Base-by-base conservation (phyloP, 2,888 invertebrate genomes). In the Merodon equestris region DNA sequence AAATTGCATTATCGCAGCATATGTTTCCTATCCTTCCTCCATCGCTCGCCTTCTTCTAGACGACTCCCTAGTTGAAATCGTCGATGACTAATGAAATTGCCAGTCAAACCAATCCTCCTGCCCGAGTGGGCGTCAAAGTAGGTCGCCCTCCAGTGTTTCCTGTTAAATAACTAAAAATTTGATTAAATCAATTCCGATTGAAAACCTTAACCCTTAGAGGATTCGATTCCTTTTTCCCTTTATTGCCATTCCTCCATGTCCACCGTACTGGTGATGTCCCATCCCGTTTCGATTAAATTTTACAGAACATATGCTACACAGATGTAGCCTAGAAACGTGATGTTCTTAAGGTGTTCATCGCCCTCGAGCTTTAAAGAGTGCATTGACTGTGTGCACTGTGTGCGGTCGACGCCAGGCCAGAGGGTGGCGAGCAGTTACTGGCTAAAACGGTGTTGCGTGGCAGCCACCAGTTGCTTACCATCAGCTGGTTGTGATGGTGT, bases 171-270 rank as follows among this genome's bases (percentile, higher is more conserved):
- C 60, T 84, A 83, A 83, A 84, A 85, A 85, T 83, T 84, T 85
- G 84, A 87, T 86, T 84, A 85, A 86, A 84, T 83, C 84, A 84
- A 84, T 82, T 84, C 82, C 83, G 83, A 85, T 84, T 85, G 83
- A 82, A 82, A 84, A 85, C 82, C 81, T 79, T 82, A 84, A 83
- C 83, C 83, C 82, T 84, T 60, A 44, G 76, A 79, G 40, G 82
- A 72, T 27, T 7, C 27, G 7, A 2, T 58, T 79, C 42, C 17
- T 34, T 27, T 15, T 47, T 34, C 18, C 36, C 38, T 45, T 51
- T 57, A 19, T 27, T 15, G 1, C 15, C 3, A 7, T 12, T 10
- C 57, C n/a, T 10, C 13, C 12, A 9, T 17, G 45, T 38, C 19
- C 53, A 45, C 54, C 38, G 50, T 68, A 27, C 7, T 27, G 27